Conservation (phyloP, 2,888 invertebrate genomes). For the Megalurothrips usitatus region DNA sequence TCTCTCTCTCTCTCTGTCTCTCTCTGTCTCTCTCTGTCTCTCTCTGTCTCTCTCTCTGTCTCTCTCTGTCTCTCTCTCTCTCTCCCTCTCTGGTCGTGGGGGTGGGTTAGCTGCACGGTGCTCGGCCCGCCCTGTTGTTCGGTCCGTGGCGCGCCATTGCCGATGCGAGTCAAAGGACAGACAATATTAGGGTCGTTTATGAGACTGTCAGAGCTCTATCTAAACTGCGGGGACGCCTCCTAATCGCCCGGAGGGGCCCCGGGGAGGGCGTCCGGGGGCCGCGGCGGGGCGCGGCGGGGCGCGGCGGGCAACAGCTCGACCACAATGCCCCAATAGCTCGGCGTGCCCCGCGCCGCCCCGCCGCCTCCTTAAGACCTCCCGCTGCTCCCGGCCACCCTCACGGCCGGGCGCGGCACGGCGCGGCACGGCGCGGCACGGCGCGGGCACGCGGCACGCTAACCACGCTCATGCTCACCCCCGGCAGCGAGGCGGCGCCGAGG, state of each 20-base stretch:
- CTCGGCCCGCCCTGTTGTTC: no score
- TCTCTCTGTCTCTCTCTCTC: no score
- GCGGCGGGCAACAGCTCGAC: not conserved
- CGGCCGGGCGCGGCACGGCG: no score
- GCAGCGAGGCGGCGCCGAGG: no score
- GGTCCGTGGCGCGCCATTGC: not conserved
- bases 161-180: slow-evolving; percentile 11
- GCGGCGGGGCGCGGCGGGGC: not conserved
- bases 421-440: not conserved
- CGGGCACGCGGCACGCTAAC: not conserved
- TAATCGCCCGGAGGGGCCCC: not conserved
- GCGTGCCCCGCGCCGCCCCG: not conserved
- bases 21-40: no score
- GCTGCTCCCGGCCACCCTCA: not conserved
- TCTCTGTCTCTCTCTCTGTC: no score
- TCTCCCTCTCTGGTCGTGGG: no score
- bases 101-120: no score
- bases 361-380: not conserved
- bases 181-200: slow-evolving; percentile 3
- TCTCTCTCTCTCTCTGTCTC: no score
- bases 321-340: not conserved
- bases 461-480: no score
- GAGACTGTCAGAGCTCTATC: slow-evolving; percentile 24
- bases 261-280: not conserved
- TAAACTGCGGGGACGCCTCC: slow-evolving; percentile 7